A percentile compares a stretch with the other conserved stretches of the same genome.
These are phyloP conservation scores for Margaritifera margaritifera DNA, from an alignment of 2,888 invertebrate species.

Conservation along the genomic window DNA sequence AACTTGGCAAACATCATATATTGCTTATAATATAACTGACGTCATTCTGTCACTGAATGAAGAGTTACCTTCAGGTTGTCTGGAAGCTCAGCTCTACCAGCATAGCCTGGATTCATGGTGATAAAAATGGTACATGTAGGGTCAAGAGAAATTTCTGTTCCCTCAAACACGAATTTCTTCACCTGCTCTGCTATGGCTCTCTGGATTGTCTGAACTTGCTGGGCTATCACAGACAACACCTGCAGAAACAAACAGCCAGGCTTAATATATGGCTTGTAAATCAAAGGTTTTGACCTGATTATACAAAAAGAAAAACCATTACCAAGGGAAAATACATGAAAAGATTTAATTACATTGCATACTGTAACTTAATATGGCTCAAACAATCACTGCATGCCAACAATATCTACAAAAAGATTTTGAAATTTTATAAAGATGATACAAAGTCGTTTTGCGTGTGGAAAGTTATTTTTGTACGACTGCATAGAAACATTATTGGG, in stretches of 20 bases:
- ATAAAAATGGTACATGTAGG: conserved; percentile 72
- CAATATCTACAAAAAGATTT: too few relatives aligned
- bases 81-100: conserved; percentile 72
- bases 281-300: neutral
- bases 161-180: conserved; percentile 70
- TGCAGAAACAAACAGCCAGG: conserved; percentile 19
- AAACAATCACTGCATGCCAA: too few relatives aligned
- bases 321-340: neutral
- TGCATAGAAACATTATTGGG: too few relatives aligned
- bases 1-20: too few relatives aligned
- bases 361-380: too few relatives aligned
- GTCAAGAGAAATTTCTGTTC: conserved; percentile 70
- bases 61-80: conserved; percentile 71
- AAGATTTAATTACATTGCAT: too few relatives aligned
- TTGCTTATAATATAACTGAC: too few relatives aligned
- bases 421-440: too few relatives aligned
- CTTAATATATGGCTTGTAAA: neutral
- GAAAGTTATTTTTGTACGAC: too few relatives aligned
- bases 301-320: neutral
- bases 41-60: too few relatives aligned
- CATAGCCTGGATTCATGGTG: conserved; percentile 73
- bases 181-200: conserved; percentile 70
- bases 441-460: too few relatives aligned
- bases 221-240: conserved; percentile 73
- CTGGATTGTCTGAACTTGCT: conserved; percentile 73